Evolutionary conservation across 2,888 invertebrate species (phyloP).

Genomic region (Caenorhabditis doughertyi): DNA sequence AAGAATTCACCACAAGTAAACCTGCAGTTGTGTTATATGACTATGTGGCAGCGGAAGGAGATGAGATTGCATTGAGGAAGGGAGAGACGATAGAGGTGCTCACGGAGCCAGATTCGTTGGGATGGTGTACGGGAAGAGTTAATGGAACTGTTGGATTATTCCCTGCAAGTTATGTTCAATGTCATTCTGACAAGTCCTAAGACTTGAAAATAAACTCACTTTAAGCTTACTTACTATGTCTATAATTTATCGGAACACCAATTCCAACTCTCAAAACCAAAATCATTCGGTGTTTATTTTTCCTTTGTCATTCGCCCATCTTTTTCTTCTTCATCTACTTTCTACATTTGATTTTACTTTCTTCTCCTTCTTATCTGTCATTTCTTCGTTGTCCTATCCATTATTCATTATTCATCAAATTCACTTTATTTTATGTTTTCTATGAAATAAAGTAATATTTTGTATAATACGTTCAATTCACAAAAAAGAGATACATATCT

Average conservation of each 20-base stretch:
- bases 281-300: constrained; percentile 53
- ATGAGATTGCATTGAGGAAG: constrained; percentile 79
- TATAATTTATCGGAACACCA: constrained; percentile 26
- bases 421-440: constrained; percentile 8
- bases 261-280: constrained; percentile 41
- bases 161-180: constrained; percentile 80
- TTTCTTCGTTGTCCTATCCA: too few species aligned
- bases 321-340: constrained; percentile 27
- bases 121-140: constrained; percentile 78
- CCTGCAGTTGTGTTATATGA: constrained; percentile 78
- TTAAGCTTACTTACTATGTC: neutral
- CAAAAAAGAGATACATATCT: constrained; percentile 13
- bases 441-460: constrained; percentile 5
- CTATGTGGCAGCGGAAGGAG: constrained; percentile 79
- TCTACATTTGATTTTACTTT: neutral
- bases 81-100: constrained; percentile 79
- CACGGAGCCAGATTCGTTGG: constrained; percentile 79
- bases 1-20: constrained; percentile 71
- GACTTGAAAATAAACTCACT: neutral
- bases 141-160: constrained; percentile 77
- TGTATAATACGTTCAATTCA: neutral
- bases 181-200: constrained; percentile 39
- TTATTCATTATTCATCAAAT: too few species aligned
- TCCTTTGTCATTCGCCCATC: constrained; percentile 35
- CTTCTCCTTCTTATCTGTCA: neutral